Evolutionary conservation across 92 coral and sea anemone genomes (phyloP).

Genomic region (Epizoanthus illoricatus): DNA sequence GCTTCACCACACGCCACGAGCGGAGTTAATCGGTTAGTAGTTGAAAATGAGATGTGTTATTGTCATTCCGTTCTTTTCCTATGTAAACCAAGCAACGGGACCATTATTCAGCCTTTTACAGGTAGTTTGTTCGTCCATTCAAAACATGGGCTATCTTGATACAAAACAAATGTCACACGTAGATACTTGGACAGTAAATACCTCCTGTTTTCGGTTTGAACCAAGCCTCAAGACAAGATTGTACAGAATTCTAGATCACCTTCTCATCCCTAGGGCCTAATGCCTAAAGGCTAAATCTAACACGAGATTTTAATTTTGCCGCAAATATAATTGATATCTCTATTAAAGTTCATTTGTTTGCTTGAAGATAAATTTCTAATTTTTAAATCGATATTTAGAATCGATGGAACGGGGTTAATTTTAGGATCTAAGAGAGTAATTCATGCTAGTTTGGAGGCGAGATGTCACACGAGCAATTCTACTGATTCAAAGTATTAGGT

Average conservation of each 20-base stretch:
- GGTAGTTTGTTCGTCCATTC: slow-evolving; percentile 44
- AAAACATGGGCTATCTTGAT: slow-evolving; percentile 37
- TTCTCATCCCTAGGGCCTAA: slow-evolving; percentile 6
- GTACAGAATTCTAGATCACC: slow-evolving; percentile 16
- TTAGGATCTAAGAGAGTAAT: slow-evolving; percentile 15
- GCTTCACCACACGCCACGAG: slow-evolving; percentile 42
- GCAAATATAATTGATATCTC: slow-evolving; percentile 65
- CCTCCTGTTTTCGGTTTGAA: slow-evolving; percentile 8
- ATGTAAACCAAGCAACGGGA: slow-evolving; percentile 52
- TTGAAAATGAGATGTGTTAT: slow-evolving; percentile 36
- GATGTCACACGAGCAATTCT: neutral
- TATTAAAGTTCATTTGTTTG: slow-evolving; percentile 77
- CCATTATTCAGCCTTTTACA: slow-evolving; percentile 32
- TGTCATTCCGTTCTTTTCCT: slow-evolving; percentile 35
- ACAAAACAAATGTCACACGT: slow-evolving; percentile 48
- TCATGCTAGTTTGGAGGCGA: slow-evolving; percentile 1
- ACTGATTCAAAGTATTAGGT: slow-evolving; percentile 29
- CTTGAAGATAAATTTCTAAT: slow-evolving; percentile 53
- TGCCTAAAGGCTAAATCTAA: slow-evolving; percentile 21
- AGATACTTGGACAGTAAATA: slow-evolving; percentile 14
- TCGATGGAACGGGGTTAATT: slow-evolving; percentile 34
- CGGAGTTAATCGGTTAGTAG: slow-evolving; percentile 32
- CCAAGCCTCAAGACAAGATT: neutral
- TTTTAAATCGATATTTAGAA: slow-evolving; percentile 59
- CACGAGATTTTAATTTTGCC: slow-evolving; percentile 67